phyloP scores from a whole-genome alignment of 92 coral and sea anemone genomes.

The Micromussa lordhowensis region DNA sequence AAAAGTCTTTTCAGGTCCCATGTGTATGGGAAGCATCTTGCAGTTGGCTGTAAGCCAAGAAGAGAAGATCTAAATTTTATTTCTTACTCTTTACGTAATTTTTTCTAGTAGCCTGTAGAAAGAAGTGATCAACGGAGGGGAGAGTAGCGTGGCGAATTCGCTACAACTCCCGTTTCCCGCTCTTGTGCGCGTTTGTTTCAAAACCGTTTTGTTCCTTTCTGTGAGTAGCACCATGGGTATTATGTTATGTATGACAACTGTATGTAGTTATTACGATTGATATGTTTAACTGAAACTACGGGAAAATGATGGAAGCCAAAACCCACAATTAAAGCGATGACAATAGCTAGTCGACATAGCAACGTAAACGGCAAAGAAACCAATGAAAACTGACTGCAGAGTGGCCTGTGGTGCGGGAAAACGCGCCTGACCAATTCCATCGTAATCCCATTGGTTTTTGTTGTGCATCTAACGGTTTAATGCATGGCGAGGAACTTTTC shows the following conservation, averaged over 20 bases:
- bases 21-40: conserved; percentile 87
- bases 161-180: too few species aligned
- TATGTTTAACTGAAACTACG: too few species aligned
- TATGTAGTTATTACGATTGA: too few species aligned
- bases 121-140: neutral
- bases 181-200: neutral
- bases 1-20: conserved; percentile 71
- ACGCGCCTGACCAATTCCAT: neutral
- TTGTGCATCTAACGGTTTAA: too few species aligned
- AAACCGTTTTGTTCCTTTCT: too few species aligned
- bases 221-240: too few species aligned
- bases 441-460: too few species aligned
- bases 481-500: too few species aligned
- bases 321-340: too few species aligned
- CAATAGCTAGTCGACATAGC: neutral
- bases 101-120: neutral
- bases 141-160: too few species aligned
- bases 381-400: neutral
- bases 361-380: neutral
- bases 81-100: neutral
- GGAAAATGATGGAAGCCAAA: neutral
- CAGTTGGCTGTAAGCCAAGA: conserved; percentile 56
- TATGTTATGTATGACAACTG: too few species aligned
- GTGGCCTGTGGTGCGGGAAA: neutral
- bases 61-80: neutral